These are phyloP conservation scores for Corydoras sp. DNA, from an alignment of 2,113 vertebrate genomes.

Conservation along the genomic window DNA sequence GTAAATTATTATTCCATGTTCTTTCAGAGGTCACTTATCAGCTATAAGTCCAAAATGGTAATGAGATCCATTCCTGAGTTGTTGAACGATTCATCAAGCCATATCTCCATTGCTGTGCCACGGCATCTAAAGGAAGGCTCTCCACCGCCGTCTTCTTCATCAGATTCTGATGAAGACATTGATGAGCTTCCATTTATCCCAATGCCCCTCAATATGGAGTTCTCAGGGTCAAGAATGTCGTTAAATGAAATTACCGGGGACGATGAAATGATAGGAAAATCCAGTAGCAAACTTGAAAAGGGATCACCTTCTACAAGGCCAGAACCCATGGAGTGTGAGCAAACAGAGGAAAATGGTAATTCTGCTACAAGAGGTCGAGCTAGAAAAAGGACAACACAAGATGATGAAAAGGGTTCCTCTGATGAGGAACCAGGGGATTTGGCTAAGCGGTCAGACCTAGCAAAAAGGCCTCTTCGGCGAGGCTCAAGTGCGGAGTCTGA, in stretches of 20 bases:
- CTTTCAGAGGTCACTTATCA: conserved; percentile 87
- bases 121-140: conserved; percentile 77
- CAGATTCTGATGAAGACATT: conserved; percentile 90
- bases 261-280: conserved; percentile 63
- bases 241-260: conserved; percentile 84
- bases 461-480: conserved; percentile 72
- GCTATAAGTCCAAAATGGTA: conserved; percentile 96
- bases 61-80: conserved; percentile 88
- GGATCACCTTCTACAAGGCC: conserved; percentile 34
- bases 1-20: not conserved
- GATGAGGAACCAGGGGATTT: conserved; percentile 68
- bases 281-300: conserved; percentile 53
- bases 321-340: conserved; percentile 65
- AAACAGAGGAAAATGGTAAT: conserved; percentile 50
- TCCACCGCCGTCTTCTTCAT: conserved; percentile 83
- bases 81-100: conserved; percentile 81
- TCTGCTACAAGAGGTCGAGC: conserved; percentile 46
- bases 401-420: conserved; percentile 64
- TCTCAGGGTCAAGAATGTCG: conserved; percentile 86
- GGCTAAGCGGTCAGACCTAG: conserved; percentile 55
- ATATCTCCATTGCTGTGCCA: conserved; percentile 86
- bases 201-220: conserved; percentile 85
- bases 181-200: conserved; percentile 91
- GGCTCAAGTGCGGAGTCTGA: conserved; percentile 74
- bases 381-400: conserved; percentile 56